Conservation (phyloP, 2,797 vertebrate species). For the Cuniculus paca region DNA sequence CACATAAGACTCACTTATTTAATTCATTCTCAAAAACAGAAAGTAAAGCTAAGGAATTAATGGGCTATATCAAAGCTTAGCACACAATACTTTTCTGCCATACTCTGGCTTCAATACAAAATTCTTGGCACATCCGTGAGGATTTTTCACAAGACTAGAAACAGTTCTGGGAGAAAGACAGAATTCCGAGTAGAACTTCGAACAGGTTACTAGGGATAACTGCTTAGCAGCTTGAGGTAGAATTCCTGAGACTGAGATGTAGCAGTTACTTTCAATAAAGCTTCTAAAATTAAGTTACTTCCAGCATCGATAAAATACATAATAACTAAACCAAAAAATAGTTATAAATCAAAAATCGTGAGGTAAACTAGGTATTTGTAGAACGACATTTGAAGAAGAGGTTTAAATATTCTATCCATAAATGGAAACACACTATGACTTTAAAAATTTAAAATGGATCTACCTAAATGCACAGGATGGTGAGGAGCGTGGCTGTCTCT, state of each 20-base stretch:
- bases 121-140: background rate
- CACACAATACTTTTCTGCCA: background rate
- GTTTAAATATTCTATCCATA: background rate
- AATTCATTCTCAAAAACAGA: background rate
- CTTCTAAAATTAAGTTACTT: background rate
- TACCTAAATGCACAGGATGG: constrained; percentile 92
- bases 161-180: background rate
- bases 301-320: background rate
- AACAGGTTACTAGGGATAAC: background rate
- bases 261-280: background rate
- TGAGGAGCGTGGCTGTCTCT: constrained; percentile 91
- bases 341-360: background rate
- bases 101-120: background rate
- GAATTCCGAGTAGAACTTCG: background rate
- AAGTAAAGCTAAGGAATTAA: background rate
- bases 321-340: background rate
- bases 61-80: background rate
- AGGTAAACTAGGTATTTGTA: background rate
- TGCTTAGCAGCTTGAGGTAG: background rate
- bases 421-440: background rate
- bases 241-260: constrained; percentile 4
- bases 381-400: background rate
- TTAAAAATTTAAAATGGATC: constrained; percentile 31
- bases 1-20: background rate
- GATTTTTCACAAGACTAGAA: background rate